These are phyloP conservation scores for Cyrtorhinus lividipennis DNA, from an alignment of 1,140 invertebrate species.

Conservation along the genomic window DNA sequence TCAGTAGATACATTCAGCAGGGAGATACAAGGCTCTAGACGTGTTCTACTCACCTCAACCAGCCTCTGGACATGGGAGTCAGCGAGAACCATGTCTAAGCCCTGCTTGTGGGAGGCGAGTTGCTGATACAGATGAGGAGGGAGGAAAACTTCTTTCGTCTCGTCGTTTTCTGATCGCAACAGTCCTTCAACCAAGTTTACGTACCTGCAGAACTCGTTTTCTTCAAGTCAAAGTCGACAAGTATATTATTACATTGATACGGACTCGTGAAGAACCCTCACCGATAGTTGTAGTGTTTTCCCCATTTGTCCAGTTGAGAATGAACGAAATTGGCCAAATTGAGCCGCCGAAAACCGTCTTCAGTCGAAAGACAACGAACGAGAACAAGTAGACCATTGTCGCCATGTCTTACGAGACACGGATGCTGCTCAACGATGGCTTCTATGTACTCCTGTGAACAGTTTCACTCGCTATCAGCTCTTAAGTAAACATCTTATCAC, in stretches of 20 bases:
- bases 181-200: conserved; percentile 75
- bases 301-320: conserved; percentile 63
- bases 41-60: conserved; percentile 30
- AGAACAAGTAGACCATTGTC: conserved; percentile 70
- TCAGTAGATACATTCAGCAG: too few relatives aligned
- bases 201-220: conserved; percentile 42
- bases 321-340: conserved; percentile 50
- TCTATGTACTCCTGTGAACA: conserved; percentile 53
- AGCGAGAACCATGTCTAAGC: conserved; percentile 29
- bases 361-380: conserved; percentile 63
- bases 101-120: conserved; percentile 59
- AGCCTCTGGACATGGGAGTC: conserved; percentile 33
- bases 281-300: conserved; percentile 53
- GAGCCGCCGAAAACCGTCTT: conserved; percentile 51
- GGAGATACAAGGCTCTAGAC: too few relatives aligned
- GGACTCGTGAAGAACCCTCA: conserved; percentile 30
- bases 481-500: background rate
- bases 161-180: conserved; percentile 39
- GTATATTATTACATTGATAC: background rate
- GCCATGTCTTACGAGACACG: conserved; percentile 58
- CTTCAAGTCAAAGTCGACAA: background rate
- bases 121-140: conserved; percentile 81
- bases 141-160: conserved; percentile 43
- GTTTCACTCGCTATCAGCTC: conserved; percentile 8
- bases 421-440: conserved; percentile 54